Percentiles rank a stretch among this genome's conserved stretches.
These are phyloP conservation scores for Eupeodes corollae DNA, from an alignment of 1,140 invertebrate species.

Conservation along the genomic window DNA sequence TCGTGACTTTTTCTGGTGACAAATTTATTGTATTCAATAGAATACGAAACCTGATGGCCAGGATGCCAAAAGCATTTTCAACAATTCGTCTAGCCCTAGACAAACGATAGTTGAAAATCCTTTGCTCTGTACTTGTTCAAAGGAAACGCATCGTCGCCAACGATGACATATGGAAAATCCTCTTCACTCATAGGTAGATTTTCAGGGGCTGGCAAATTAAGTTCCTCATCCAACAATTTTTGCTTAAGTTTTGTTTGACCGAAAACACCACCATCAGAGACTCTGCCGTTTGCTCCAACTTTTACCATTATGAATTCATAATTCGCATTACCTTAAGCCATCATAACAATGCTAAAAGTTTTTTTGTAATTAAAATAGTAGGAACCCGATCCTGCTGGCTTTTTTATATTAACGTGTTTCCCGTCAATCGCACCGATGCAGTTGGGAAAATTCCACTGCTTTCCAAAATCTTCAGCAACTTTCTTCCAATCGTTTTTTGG, in stretches of 20 bases:
- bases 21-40: slow-evolving; percentile 27
- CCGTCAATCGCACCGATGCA: slow-evolving; percentile 32
- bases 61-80: slow-evolving; percentile 39
- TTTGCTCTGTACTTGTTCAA: slow-evolving; percentile 12
- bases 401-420: slow-evolving; percentile 21
- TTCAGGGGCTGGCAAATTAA: slow-evolving; percentile 13
- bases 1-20: not conserved
- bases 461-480: slow-evolving; percentile 19
- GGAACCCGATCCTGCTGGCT: slow-evolving; percentile 24
- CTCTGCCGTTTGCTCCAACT: slow-evolving; percentile 24
- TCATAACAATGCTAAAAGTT: not conserved
- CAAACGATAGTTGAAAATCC: slow-evolving; percentile 39
- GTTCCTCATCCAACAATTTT: slow-evolving; percentile 5
- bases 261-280: slow-evolving; percentile 29
- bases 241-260: slow-evolving; percentile 15
- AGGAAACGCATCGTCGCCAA: slow-evolving; percentile 37
- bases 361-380: slow-evolving; percentile 39
- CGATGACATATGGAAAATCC: slow-evolving; percentile 21
- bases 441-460: slow-evolving; percentile 31
- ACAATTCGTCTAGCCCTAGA: slow-evolving; percentile 33
- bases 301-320: slow-evolving; percentile 21
- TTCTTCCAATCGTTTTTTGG: slow-evolving; percentile 18
- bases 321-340: slow-evolving; percentile 9
- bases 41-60: slow-evolving; percentile 34
- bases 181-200: slow-evolving; percentile 14